Evolutionary conservation across 2,888 invertebrate genomes (phyloP).

Genomic region (Scaptodrosophila latifasciaeformis): DNA sequence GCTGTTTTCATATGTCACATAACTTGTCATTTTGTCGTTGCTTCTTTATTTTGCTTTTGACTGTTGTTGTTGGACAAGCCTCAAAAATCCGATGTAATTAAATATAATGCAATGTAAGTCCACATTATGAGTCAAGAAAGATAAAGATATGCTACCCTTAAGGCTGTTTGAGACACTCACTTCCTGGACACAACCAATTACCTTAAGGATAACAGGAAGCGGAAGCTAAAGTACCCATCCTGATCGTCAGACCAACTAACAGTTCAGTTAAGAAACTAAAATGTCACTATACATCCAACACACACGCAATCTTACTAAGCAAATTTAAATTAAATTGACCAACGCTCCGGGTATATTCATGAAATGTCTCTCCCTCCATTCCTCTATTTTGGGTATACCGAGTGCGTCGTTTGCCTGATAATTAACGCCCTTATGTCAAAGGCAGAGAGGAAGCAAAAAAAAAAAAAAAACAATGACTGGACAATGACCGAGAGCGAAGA

Average conservation of each 20-base stretch:
- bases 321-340: slow-evolving; percentile 56
- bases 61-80: slow-evolving; percentile 7
- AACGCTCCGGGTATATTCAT: slow-evolving; percentile 59
- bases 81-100: slow-evolving; percentile 21
- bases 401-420: slow-evolving; percentile 56
- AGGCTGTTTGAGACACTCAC: slow-evolving; percentile 23
- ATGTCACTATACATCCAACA: slow-evolving; percentile 22
- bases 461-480: slow-evolving; percentile 12
- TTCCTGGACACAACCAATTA: slow-evolving; percentile 56
- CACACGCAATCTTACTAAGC: slow-evolving; percentile 52
- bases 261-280: slow-evolving; percentile 17
- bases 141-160: slow-evolving; percentile 4
- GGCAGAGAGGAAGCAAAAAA: slow-evolving; percentile 14
- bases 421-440: slow-evolving; percentile 57
- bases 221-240: slow-evolving; percentile 54
- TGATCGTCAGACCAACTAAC: slow-evolving; percentile 36
- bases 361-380: slow-evolving; percentile 50
- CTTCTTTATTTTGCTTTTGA: too few relatives aligned
- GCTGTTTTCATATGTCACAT: slow-evolving; percentile 43
- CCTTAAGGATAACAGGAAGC: slow-evolving; percentile 62
- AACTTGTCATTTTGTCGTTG: slow-evolving; percentile 50
- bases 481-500: slow-evolving; percentile 28
- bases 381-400: too few relatives aligned
- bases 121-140: slow-evolving; percentile 16
- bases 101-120: slow-evolving; percentile 32